A percentile compares a stretch with the other conserved stretches of the same genome.
These are phyloP conservation scores for Agrochola lota DNA, from an alignment of 2,888 invertebrate species.

Conservation along the genomic window DNA sequence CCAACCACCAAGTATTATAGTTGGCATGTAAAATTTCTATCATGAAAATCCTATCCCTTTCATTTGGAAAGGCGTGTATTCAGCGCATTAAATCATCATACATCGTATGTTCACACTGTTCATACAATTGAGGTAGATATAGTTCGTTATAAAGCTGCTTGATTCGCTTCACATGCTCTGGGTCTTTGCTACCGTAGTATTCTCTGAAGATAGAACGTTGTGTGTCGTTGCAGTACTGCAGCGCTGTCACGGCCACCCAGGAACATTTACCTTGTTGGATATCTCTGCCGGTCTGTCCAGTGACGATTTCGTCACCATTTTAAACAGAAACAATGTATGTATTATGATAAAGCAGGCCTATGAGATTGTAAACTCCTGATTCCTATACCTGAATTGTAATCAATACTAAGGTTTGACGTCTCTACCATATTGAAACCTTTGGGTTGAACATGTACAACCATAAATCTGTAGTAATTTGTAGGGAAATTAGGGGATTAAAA, in stretches of 20 bases:
- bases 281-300: conserved; percentile 92
- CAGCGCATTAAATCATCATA: conserved; percentile 19
- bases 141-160: conserved; percentile 89
- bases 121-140: conserved; percentile 79
- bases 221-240: conserved; percentile 92
- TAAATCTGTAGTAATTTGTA: too few species aligned
- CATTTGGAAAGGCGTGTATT: conserved; percentile 29
- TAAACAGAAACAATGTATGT: not conserved
- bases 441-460: too few species aligned
- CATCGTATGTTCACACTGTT: conserved; percentile 13
- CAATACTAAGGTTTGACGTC: too few species aligned
- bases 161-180: conserved; percentile 89
- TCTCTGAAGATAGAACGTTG: conserved; percentile 90
- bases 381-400: too few species aligned
- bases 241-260: conserved; percentile 96
- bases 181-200: conserved; percentile 92
- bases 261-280: conserved; percentile 98
- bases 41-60: conserved; percentile 21
- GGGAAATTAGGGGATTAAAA: too few species aligned
- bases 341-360: too few species aligned
- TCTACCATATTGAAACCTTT: too few species aligned
- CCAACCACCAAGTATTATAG: not conserved
- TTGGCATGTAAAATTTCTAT: conserved; percentile 15
- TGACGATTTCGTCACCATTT: conserved; percentile 19
- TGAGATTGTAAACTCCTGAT: too few species aligned